phyloP scores from a whole-genome alignment of 2,797 vertebrate genomes.

The Valencia hispanica region DNA sequence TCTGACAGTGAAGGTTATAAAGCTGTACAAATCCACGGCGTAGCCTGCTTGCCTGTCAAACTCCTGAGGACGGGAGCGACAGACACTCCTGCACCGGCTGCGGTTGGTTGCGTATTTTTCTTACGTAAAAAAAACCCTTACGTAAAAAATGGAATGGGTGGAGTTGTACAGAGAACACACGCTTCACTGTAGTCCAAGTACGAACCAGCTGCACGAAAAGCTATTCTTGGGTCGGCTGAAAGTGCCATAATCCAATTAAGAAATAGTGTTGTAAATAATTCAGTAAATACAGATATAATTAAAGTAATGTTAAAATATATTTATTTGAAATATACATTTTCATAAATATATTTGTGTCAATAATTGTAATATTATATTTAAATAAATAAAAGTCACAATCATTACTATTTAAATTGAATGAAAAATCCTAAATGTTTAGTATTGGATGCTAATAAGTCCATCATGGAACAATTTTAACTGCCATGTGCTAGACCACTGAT shows the following conservation, averaged over 20 bases:
- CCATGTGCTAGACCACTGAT: too few species aligned
- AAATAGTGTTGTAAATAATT: not conserved
- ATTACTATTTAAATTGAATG: not conserved
- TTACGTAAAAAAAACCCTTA: constrained; percentile 25
- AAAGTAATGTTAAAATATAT: not conserved
- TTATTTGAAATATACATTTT: not conserved
- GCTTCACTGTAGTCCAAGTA: too few species aligned
- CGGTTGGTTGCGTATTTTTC: not conserved
- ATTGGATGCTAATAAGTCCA: too few species aligned
- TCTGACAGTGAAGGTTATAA: not conserved
- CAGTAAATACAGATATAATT: not conserved
- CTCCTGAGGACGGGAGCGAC: constrained; percentile 1
- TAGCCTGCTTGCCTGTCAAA: not conserved
- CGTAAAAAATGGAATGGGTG: constrained; percentile 18
- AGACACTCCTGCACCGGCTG: not conserved
- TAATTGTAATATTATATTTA: not conserved
- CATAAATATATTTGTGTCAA: not conserved
- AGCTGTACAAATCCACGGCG: not conserved
- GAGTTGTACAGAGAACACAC: not conserved
- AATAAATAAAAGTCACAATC: not conserved
- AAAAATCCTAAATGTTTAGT: too few species aligned
- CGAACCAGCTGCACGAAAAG: not conserved
- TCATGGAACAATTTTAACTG: too few species aligned
- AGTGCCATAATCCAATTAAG: not conserved
- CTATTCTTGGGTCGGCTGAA: not conserved